These are phyloP conservation scores for Aegotheles bennettii DNA, from an alignment of 2,113 vertebrate genomes.

Conservation along the genomic window DNA sequence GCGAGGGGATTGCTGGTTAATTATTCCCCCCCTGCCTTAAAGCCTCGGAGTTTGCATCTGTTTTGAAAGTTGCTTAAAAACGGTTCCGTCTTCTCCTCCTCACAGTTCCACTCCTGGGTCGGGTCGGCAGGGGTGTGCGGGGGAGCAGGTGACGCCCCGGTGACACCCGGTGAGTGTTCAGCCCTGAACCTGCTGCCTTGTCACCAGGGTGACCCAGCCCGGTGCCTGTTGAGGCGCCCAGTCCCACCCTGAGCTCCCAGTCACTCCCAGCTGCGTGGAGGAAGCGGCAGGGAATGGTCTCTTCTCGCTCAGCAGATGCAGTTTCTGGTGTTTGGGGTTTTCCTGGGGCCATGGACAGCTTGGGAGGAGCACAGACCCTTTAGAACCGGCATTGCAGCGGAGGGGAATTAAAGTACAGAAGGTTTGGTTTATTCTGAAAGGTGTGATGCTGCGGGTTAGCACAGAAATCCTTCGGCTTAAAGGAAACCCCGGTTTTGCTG, in stretches of 20 bases:
- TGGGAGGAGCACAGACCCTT: not conserved
- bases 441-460: not conserved
- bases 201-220: not conserved
- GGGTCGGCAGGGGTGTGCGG: not conserved
- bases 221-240: not conserved
- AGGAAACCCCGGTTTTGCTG: not conserved
- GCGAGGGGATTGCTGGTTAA: constrained; percentile 1
- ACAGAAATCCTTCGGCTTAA: not conserved
- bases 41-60: not conserved
- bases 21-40: not conserved
- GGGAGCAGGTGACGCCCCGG: not conserved
- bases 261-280: not conserved
- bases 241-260: too few species aligned
- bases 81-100: not conserved
- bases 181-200: too few species aligned
- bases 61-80: not conserved
- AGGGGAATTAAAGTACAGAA: not conserved
- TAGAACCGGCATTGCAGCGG: not conserved
- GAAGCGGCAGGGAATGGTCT: not conserved
- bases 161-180: too few species aligned
- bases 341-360: rapidly evolving
- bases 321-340: not conserved
- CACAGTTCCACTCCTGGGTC: not conserved
- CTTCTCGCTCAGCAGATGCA: not conserved
- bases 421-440: too few species aligned